A percentile compares a stretch with the other conserved stretches of the same genome.
Evolutionary conservation across 2,797 vertebrate species (phyloP).

Genomic region (Centroberyx gerrardi): DNA sequence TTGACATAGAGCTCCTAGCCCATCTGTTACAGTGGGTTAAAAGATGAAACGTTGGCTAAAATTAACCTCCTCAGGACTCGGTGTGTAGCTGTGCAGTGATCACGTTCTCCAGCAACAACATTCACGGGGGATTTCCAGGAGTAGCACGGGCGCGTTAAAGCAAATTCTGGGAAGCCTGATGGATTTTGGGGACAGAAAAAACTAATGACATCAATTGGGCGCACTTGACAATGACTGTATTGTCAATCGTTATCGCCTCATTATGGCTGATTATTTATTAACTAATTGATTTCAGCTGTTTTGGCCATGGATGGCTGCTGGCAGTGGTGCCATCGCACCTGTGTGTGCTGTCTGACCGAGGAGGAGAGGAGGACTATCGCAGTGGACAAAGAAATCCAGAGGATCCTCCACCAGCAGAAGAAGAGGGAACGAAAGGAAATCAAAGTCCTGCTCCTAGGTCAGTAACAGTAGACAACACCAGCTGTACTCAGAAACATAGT

Average conservation of each 20-base stretch:
- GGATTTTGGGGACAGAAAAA: background rate
- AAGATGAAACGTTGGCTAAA: background rate
- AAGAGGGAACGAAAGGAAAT: slow-evolving; percentile 81
- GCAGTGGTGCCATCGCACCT: slow-evolving; percentile 73
- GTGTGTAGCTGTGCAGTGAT: slow-evolving; percentile 5
- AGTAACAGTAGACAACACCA: slow-evolving; percentile 50
- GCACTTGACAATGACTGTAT: background rate
- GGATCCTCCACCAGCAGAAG: slow-evolving; percentile 83
- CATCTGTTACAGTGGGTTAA: background rate
- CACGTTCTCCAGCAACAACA: background rate
- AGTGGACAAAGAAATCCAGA: slow-evolving; percentile 84
- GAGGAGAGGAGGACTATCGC: slow-evolving; percentile 78
- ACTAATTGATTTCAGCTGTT: slow-evolving; percentile 38
- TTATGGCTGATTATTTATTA: slow-evolving; percentile 21
- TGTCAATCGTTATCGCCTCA: slow-evolving; percentile 1
- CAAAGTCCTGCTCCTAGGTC: slow-evolving; percentile 88
- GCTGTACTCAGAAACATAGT: background rate
- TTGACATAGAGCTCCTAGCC: background rate
- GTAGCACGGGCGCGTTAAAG: background rate
- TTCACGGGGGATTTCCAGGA: slow-evolving; percentile 11
- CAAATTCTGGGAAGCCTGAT: background rate
- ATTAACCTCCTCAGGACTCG: background rate
- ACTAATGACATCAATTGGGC: background rate
- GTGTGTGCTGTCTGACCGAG: slow-evolving; percentile 82
- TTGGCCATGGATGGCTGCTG: slow-evolving; percentile 80